Conservation (phyloP, 2,113 vertebrate genomes). For the Cathartes aura region DNA sequence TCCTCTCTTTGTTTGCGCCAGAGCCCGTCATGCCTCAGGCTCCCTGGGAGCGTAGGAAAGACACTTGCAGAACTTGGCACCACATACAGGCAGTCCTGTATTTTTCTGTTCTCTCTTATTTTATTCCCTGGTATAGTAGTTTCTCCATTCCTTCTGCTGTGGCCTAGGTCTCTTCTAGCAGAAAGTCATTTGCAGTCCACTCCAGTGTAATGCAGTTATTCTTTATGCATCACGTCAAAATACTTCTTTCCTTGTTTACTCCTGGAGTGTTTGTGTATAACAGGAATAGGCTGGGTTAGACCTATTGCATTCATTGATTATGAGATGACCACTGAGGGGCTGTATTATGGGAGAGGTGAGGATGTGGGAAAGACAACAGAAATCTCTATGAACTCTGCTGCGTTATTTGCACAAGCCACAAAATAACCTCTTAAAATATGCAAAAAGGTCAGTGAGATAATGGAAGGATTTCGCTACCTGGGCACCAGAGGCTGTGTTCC, state of each 20-base stretch:
- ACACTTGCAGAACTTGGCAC: not conserved
- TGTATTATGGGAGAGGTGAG: not conserved
- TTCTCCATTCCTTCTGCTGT: not conserved
- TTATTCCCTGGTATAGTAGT: not conserved
- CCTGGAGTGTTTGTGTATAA: not conserved
- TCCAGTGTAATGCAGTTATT: not conserved
- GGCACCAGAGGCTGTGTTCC: not conserved
- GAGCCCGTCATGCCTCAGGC: not conserved
- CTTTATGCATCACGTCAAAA: not conserved
- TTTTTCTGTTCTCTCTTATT: not conserved
- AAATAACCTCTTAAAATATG: not conserved
- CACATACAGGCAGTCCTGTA: fast-evolving
- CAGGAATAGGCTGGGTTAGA: not conserved
- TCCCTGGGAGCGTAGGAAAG: fast-evolving
- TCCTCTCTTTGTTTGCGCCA: not conserved
- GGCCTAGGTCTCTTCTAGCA: not conserved
- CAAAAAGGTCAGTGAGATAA: not conserved
- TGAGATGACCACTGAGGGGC: not conserved
- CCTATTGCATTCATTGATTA: not conserved
- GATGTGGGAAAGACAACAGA: not conserved
- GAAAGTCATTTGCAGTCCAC: not conserved
- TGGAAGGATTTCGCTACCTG: not conserved
- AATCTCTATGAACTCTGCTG: not conserved
- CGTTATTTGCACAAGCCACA: not conserved
- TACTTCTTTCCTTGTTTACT: not conserved